Evolutionary conservation across 2,888 invertebrate genomes (phyloP).

Genomic region (Byasa hedistus): DNA sequence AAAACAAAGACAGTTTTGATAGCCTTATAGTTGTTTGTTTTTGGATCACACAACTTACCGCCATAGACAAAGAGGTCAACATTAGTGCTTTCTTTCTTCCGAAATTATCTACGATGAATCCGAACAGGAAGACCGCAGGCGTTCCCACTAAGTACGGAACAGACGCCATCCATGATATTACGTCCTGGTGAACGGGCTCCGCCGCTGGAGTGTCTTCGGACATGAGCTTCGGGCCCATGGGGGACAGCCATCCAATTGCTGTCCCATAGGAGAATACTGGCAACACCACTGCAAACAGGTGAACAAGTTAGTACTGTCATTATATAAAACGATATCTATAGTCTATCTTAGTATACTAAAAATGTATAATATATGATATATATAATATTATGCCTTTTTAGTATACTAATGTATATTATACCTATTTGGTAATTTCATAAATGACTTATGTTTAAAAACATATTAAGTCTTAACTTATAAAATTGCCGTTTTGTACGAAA

Average conservation of each 20-base stretch:
- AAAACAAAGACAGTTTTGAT: too few relatives aligned
- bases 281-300: constrained; percentile 68
- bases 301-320: background rate
- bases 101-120: constrained; percentile 72
- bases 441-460: too few relatives aligned
- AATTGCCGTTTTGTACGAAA: too few relatives aligned
- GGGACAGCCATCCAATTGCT: constrained; percentile 79
- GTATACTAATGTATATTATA: too few relatives aligned
- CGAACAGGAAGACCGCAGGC: constrained; percentile 76
- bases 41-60: constrained; percentile 47
- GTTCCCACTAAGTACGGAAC: constrained; percentile 78
- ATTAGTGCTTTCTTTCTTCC: constrained; percentile 76
- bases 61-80: constrained; percentile 67
- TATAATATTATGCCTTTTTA: too few relatives aligned
- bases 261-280: constrained; percentile 78
- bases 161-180: constrained; percentile 80
- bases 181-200: constrained; percentile 64
- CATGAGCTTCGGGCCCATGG: constrained; percentile 75
- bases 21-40: background rate
- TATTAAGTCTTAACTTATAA: too few relatives aligned
- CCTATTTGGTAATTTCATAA: too few relatives aligned
- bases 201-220: constrained; percentile 64
- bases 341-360: too few relatives aligned
- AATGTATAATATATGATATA: too few relatives aligned
- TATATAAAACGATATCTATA: too few relatives aligned